Evolutionary conservation across 1,140 invertebrate species (phyloP), one percentile per base, ranked within the genome.

Genomic region (Acromyrmex heyeri): DNA sequence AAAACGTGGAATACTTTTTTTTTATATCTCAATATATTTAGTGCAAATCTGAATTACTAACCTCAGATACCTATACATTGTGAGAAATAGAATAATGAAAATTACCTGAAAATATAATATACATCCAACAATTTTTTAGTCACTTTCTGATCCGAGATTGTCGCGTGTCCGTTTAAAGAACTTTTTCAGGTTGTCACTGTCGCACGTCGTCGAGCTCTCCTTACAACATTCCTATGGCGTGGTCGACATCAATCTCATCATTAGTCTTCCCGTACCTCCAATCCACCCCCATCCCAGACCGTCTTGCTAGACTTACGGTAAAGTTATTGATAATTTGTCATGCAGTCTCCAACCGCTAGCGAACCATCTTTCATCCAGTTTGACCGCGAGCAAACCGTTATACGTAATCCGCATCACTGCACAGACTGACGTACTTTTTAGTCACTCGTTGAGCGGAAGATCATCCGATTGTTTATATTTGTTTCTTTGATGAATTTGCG

Each of bases 261-360:
- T 93, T 94, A 91, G 92, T 87, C 92, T 90, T 92, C 91, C 90
- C 88, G 87, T 88, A 91, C 86, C 91, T 88, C 83, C 72, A 67
- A 79, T 86, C 64, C 88, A 86, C 89, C 90, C 70, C 86, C 87
- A 87, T 91, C 91, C 89, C 88, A 88, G 77, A 90, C 91, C 82
- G 83, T 89, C 79, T 86, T 88, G 91, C 83, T 87, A 81, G 85
- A 91, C 87, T 91, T 81, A 69, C 44, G 83, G 77, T 78, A 70
- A 89, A 91, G 89, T 92, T 92, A 92, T 91, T 92, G 91, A 92
- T 92, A 92, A 92, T 92, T 92, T 92, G 90, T 92, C 92, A 92
- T 87, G 67, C 77, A 86, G 89, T 91, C 90, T 85, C 86, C 79
- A 65, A 89, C 91, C 76, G 83, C 79, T 59, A 81, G 30, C 79